phyloP scores from a whole-genome alignment of 2,113 vertebrate species.

The Glaucomys volans region DNA sequence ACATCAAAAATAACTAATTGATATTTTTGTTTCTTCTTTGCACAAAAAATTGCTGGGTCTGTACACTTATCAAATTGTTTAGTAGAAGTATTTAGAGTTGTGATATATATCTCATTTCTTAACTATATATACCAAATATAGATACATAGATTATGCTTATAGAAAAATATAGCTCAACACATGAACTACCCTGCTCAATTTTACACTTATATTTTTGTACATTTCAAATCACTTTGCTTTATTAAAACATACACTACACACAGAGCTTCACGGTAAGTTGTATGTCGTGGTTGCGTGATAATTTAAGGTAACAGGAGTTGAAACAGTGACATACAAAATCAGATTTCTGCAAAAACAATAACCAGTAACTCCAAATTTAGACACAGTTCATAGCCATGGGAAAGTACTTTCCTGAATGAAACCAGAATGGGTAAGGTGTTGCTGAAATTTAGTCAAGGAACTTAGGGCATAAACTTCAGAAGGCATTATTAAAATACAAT shows the following conservation, averaged over 20 bases:
- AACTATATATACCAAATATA: not conserved
- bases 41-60: constrained; percentile 36
- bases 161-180: not conserved
- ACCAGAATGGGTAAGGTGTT: not conserved
- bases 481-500: not conserved
- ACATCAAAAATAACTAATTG: not conserved
- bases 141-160: not conserved
- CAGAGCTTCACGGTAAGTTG: not conserved
- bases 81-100: not conserved
- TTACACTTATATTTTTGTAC: not conserved
- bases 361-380: not conserved
- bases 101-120: not conserved
- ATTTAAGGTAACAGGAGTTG: not conserved
- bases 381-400: not conserved
- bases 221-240: constrained; percentile 31
- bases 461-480: not conserved
- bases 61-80: not conserved
- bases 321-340: not conserved
- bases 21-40: not conserved
- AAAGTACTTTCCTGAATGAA: not conserved
- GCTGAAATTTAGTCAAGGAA: not conserved
- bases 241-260: not conserved
- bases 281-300: not conserved
- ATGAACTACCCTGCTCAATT: not conserved
- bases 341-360: not conserved